A percentile compares a stretch with the other conserved stretches of the same genome.
These are phyloP conservation scores for Zootermopsis nevadensis DNA, from an alignment of 2,888 invertebrate genomes.

Conservation along the genomic window DNA sequence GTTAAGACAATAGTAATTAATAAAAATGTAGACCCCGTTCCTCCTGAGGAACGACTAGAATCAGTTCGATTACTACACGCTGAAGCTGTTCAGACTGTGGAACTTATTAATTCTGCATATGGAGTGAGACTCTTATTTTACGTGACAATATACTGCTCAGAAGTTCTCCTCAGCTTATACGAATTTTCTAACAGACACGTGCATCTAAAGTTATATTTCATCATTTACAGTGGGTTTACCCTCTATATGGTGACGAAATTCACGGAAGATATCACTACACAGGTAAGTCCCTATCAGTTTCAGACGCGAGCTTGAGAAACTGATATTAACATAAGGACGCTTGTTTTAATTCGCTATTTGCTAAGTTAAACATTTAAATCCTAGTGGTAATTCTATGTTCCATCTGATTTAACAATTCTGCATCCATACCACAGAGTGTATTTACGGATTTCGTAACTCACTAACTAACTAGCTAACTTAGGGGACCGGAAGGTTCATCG, in stretches of 20 bases:
- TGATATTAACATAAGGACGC: too few relatives aligned
- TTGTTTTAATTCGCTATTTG: too few relatives aligned
- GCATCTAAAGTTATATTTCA: neutral
- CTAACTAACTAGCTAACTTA: too few relatives aligned
- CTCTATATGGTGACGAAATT: neutral
- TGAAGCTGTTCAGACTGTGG: neutral
- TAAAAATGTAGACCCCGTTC: neutral
- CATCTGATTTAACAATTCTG: too few relatives aligned
- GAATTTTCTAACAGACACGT: neutral
- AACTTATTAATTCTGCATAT: neutral
- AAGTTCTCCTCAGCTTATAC: neutral
- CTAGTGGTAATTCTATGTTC: too few relatives aligned
- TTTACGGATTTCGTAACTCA: too few relatives aligned
- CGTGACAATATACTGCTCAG: neutral
- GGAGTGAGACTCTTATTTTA: neutral
- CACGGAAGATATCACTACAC: neutral
- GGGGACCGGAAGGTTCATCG: too few relatives aligned
- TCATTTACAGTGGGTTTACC: neutral
- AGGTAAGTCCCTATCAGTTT: neutral
- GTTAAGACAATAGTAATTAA: neutral
- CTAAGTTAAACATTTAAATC: too few relatives aligned
- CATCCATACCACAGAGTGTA: too few relatives aligned
- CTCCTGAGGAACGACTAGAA: slow-evolving; percentile 12
- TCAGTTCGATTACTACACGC: neutral
- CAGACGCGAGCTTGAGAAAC: too few relatives aligned